Conservation (phyloP, 2,113 vertebrate species). For the Tyrannus savana region DNA sequence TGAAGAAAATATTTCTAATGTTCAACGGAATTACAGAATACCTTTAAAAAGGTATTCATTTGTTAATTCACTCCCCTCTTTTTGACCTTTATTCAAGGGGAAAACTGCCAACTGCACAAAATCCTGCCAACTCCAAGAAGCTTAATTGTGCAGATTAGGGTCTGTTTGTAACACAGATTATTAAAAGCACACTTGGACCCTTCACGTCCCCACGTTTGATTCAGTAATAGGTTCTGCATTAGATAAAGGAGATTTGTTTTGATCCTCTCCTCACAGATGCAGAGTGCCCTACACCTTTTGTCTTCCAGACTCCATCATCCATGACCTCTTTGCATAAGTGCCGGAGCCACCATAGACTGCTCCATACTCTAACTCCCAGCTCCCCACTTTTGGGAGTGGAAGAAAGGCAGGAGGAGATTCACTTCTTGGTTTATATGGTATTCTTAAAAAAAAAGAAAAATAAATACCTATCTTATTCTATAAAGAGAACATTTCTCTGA, state of each 20-base stretch:
- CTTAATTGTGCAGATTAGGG: slow-evolving; percentile 66
- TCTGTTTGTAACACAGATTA: slow-evolving; percentile 73
- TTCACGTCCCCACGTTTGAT: background rate
- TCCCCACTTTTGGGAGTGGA: background rate
- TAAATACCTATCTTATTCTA: background rate
- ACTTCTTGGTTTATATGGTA: background rate
- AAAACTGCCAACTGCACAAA: slow-evolving; percentile 57
- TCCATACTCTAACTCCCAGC: background rate
- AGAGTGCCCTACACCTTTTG: slow-evolving; percentile 25
- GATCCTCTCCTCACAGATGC: slow-evolving; percentile 5
- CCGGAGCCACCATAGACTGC: background rate
- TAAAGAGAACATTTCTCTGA: background rate
- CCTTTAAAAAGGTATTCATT: background rate
- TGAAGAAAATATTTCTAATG: background rate
- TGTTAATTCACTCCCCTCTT: slow-evolving; percentile 13
- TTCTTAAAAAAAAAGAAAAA: background rate
- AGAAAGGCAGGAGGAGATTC: background rate
- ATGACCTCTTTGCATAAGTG: background rate
- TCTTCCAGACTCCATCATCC: background rate
- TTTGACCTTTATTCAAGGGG: slow-evolving; percentile 62
- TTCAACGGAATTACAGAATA: background rate
- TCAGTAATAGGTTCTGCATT: slow-evolving; percentile 46
- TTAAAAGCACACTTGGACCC: slow-evolving; percentile 59
- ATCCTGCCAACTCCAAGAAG: slow-evolving; percentile 58
- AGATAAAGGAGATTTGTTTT: slow-evolving; percentile 59